Conservation (phyloP, 1,140 invertebrate genomes). For the Panonychus citri region DNA sequence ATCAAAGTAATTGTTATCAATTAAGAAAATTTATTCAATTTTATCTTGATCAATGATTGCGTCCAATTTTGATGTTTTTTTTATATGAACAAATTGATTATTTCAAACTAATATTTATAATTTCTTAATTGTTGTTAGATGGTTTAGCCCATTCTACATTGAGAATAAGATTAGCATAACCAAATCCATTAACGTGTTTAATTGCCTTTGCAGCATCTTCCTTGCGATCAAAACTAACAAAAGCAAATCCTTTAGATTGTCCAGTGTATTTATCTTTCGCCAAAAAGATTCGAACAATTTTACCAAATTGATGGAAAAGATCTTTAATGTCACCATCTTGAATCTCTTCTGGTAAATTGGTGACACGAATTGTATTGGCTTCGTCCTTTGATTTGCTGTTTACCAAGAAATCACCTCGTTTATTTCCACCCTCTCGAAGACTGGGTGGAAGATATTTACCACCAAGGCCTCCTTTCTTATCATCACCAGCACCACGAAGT, state of each 20-base stretch:
- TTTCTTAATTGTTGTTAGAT: conserved; percentile 4
- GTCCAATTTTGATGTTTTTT: too few species aligned
- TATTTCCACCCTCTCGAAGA: conserved; percentile 49
- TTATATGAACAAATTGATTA: too few species aligned
- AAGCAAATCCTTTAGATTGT: conserved; percentile 48
- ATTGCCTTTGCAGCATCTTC: conserved; percentile 81
- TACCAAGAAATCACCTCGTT: conserved; percentile 44
- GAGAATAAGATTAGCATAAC: conserved; percentile 93
- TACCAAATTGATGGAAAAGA: conserved; percentile 34
- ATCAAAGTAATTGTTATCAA: too few species aligned
- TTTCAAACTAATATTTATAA: too few species aligned
- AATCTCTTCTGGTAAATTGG: conserved; percentile 88
- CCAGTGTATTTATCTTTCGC: conserved; percentile 46
- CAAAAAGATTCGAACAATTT: conserved; percentile 20
- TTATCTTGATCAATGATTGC: too few species aligned
- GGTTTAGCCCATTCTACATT: conserved; percentile 94
- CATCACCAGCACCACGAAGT: conserved; percentile 13
- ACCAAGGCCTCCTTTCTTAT: conserved; percentile 19
- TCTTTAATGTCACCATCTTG: conserved; percentile 85
- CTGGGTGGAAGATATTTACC: conserved; percentile 51
- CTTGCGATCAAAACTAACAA: conserved; percentile 74
- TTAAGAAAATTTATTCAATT: too few species aligned
- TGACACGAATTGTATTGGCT: conserved; percentile 74
- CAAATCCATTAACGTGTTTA: conserved; percentile 64
- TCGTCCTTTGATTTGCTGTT: conserved; percentile 29